Evolutionary conservation across 2,113 vertebrate genomes (phyloP).

Genomic region (Poeciliopsis retropinna): DNA sequence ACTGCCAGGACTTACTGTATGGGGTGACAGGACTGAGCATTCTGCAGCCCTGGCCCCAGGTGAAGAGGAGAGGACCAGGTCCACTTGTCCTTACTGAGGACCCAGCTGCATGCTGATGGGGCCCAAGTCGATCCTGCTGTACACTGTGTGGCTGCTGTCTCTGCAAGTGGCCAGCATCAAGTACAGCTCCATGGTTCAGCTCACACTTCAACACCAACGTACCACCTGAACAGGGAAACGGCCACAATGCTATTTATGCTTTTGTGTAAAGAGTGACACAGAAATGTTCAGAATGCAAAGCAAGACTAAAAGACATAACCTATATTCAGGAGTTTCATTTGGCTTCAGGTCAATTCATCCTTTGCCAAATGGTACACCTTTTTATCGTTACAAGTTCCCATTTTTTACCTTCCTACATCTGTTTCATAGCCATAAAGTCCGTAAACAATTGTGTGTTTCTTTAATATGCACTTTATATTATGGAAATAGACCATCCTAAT

Average conservation of each 20-base stretch:
- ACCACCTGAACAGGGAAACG: constrained; percentile 56
- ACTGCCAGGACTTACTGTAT: constrained; percentile 71
- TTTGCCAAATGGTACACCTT: not conserved
- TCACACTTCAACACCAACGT: constrained; percentile 47
- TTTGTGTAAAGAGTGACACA: not conserved
- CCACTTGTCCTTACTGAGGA: constrained; percentile 64
- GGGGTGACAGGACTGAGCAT: constrained; percentile 80
- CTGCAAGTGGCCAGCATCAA: constrained; percentile 52
- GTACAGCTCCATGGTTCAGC: constrained; percentile 68
- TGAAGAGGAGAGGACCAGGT: constrained; percentile 64
- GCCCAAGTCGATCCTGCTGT: constrained; percentile 42
- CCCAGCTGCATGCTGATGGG: constrained; percentile 62
- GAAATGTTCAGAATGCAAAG: too few species aligned
- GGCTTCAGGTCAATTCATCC: too few species aligned
- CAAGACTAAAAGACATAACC: too few species aligned
- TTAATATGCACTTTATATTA: not conserved
- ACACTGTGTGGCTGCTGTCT: constrained; percentile 28
- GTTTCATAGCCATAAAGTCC: not conserved
- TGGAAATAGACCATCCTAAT: not conserved
- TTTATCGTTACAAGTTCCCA: not conserved
- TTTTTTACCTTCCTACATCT: not conserved
- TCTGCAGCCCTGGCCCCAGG: constrained; percentile 73
- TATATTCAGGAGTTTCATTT: too few species aligned
- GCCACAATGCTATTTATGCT: not conserved
- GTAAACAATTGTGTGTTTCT: not conserved